Evolutionary conservation across 2,113 vertebrate species (phyloP), one percentile per base, ranked within the genome.

Genomic region (Labrus mixtus): DNA sequence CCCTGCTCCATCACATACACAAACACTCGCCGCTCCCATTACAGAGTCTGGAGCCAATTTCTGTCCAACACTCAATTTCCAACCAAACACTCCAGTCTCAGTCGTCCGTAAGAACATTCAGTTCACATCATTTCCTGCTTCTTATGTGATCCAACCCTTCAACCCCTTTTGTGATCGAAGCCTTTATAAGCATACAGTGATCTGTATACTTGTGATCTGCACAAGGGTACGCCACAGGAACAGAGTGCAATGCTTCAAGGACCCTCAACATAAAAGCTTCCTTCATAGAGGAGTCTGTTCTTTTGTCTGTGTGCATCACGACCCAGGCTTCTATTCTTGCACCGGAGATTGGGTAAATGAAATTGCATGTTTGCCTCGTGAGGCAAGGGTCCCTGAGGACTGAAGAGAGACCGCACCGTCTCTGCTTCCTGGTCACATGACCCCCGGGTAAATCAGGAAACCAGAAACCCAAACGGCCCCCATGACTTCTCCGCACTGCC

Each of bases 341-440:
- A 78, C 84, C 54, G 88, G 85, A 91, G 90, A 90, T 82, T 87
- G 83, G 62, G 33, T 83, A 78, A 88, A 89, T 90, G 22, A 90
- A 86, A 92, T 87, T 85, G 81, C 79, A 87, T 82, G 84, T 90
- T 90, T 75, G 81, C 80, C 84, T 90, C 48, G 13, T 86, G 90
- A 90, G 90, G 72, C 70, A 68, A 85, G 80, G 76, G 84, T 89
- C 85, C 83, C 84, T 11, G 57, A 72, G 89, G 90, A 87, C 58
- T 45, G 41, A 59, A 39, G 84, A 68, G 73, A 78, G 71, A 87
- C 82, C 78, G 54, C 89, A 86, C 57, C 78, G 29, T 75, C 60
- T 20, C 77, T 22, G 79, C 87, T 92, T 94, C 87, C 90, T 91
- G 82, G 80, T 90, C 91, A 90, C 67, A 79, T 83, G 87, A 91